Evolutionary conservation across 2,113 vertebrate species (phyloP).

Genomic region (Vulpes lagopus): DNA sequence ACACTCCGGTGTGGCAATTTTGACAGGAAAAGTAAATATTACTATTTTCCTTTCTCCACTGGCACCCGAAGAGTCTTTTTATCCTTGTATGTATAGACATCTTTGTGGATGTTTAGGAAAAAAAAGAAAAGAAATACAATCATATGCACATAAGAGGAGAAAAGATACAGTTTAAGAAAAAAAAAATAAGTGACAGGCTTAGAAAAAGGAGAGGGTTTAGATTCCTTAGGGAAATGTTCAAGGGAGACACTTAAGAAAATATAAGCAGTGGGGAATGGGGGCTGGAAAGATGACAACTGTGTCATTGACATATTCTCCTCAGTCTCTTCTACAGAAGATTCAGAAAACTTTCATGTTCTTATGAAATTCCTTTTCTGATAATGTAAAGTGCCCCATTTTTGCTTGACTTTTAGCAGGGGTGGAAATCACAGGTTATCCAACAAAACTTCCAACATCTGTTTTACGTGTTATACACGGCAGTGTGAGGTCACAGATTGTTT

Average conservation of each 20-base stretch:
- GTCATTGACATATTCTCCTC: background rate
- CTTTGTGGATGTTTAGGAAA: constrained; percentile 14
- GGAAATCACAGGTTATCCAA: background rate
- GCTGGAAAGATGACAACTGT: background rate
- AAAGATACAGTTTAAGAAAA: background rate
- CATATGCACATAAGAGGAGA: background rate
- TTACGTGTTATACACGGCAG: rapidly evolving
- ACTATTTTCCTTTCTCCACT: background rate
- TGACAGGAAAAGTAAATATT: constrained; percentile 31
- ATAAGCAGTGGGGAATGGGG: background rate
- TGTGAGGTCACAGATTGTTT: background rate
- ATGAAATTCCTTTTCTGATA: background rate
- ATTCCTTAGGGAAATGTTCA: background rate
- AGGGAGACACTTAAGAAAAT: background rate
- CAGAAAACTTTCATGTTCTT: background rate
- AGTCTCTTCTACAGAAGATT: background rate
- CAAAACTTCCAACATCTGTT: background rate
- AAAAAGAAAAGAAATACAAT: background rate
- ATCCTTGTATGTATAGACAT: background rate
- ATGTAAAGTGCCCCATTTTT: background rate
- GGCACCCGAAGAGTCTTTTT: background rate
- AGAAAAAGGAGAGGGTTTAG: background rate
- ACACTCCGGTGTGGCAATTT: background rate
- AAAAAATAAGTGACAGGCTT: background rate
- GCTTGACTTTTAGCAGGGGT: background rate